phyloP scores from a whole-genome alignment of 2,113 vertebrate genomes.

The Cyphomyrus plagiostoma region DNA sequence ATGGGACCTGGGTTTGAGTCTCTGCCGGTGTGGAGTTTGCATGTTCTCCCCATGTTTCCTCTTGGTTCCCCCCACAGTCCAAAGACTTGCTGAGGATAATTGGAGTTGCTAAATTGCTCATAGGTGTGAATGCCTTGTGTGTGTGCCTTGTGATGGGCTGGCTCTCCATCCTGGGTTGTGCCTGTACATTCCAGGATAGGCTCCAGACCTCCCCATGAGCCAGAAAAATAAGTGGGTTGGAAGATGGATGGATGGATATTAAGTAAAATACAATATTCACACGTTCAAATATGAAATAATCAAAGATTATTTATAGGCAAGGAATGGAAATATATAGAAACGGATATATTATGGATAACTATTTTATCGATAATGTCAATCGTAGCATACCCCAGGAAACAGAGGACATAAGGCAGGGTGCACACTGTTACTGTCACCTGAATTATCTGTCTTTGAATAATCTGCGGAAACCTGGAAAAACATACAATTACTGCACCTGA shows the following conservation, averaged over 20 bases:
- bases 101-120: too few relatives aligned
- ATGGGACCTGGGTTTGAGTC: too few relatives aligned
- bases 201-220: too few relatives aligned
- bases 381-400: background rate
- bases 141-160: too few relatives aligned
- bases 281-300: background rate
- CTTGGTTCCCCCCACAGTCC: too few relatives aligned
- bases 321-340: background rate
- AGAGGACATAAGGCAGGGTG: background rate
- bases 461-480: background rate
- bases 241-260: background rate
- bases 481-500: background rate
- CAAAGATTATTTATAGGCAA: background rate
- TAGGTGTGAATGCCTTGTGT: too few relatives aligned
- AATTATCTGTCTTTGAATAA: background rate
- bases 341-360: background rate
- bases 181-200: too few relatives aligned
- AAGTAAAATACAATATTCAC: background rate
- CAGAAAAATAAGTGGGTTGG: too few relatives aligned
- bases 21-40: too few relatives aligned
- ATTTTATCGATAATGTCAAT: background rate
- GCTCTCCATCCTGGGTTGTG: too few relatives aligned
- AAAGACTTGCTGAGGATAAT: too few relatives aligned
- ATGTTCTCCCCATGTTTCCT: too few relatives aligned
- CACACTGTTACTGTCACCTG: background rate